phyloP scores from a whole-genome alignment of 1,140 invertebrate species.

The Armadillidium nasatum region DNA sequence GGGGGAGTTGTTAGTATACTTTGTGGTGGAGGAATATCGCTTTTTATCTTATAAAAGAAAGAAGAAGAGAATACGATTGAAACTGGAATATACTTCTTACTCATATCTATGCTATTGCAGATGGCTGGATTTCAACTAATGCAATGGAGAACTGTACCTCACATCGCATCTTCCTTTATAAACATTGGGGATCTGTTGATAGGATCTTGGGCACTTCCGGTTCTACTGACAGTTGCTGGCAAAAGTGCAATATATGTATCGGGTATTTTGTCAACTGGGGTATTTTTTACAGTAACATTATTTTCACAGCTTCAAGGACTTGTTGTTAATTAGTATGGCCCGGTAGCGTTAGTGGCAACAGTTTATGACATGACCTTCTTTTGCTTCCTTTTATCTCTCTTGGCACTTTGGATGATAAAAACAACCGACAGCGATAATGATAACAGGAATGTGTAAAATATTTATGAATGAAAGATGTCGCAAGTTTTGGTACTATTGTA shows the following conservation, averaged over 20 bases:
- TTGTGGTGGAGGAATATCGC: neutral
- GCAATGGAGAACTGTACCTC: neutral
- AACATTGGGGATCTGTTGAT: neutral
- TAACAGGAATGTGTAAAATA: too few relatives aligned
- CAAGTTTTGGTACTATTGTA: too few relatives aligned
- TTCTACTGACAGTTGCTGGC: neutral
- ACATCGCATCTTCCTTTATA: neutral
- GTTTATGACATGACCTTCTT: neutral
- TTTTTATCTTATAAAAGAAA: neutral
- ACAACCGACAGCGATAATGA: too few relatives aligned
- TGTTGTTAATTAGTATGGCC: neutral
- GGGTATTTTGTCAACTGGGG: neutral
- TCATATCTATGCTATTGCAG: neutral
- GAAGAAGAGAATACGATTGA: neutral
- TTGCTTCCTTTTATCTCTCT: neutral
- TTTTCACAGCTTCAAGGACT: neutral
- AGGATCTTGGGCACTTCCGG: neutral
- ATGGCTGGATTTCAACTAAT: neutral
- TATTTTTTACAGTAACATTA: neutral
- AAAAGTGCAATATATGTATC: neutral
- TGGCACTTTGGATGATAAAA: neutral
- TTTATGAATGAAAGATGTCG: too few relatives aligned
- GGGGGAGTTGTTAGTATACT: neutral
- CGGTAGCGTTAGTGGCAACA: neutral
- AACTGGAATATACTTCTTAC: conserved; percentile 3